Percentiles rank a stretch among this genome's conserved stretches.
Evolutionary conservation across 2,113 vertebrate species (phyloP).

Genomic region (Melierax canorus): DNA sequence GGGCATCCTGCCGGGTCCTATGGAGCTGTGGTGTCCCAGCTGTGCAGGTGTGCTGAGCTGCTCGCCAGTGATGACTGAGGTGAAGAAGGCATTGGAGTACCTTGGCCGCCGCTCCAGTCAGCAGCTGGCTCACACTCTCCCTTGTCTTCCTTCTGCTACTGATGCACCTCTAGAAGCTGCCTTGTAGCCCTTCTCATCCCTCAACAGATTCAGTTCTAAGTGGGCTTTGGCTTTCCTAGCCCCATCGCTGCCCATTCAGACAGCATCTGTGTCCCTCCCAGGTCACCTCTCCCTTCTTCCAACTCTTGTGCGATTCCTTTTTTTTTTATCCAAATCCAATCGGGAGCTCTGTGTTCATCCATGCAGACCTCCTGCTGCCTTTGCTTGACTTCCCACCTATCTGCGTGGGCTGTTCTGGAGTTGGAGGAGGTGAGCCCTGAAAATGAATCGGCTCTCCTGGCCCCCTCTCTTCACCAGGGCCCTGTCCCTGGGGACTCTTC

Average conservation of each 20-base stretch:
- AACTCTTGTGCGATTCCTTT: background rate
- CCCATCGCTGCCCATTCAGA: background rate
- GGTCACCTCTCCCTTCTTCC: background rate
- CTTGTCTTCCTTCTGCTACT: background rate
- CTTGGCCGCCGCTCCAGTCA: no score
- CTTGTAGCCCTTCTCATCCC: background rate
- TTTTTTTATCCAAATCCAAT: no score
- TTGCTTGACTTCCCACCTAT: no score
- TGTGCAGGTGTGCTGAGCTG: background rate
- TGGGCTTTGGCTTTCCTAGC: background rate
- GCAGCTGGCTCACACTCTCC: background rate
- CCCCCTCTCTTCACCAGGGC: background rate
- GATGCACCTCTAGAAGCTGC: background rate
- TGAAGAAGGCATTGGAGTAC: background rate
- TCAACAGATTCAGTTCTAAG: no score
- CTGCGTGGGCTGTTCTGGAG: background rate
- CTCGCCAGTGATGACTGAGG: background rate
- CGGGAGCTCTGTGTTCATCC: background rate
- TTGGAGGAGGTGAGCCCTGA: background rate
- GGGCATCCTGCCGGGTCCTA: rapidly evolving
- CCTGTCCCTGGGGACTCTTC: background rate
- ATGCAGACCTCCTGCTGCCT: background rate
- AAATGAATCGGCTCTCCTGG: no score
- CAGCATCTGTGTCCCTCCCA: background rate
- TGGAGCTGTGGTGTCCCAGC: background rate